Evolutionary conservation across 2,888 invertebrate species (phyloP).

Genomic region (Melanostoma mellinum): DNA sequence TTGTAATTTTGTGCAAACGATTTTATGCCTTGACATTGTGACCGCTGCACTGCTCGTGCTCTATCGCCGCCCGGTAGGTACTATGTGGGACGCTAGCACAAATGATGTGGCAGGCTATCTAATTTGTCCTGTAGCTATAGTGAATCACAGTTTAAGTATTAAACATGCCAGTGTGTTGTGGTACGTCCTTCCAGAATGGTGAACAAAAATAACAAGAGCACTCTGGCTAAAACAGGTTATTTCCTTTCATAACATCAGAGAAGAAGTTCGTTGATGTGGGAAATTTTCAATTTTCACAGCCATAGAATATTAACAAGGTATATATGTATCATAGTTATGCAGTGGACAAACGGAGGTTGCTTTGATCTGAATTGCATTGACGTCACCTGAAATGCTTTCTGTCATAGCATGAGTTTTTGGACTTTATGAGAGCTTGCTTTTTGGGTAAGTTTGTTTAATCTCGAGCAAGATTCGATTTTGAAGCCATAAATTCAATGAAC

Average conservation of each 20-base stretch:
- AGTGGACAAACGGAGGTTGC: constrained; percentile 10
- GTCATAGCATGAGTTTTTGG: constrained; percentile 38
- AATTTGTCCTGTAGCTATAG: constrained; percentile 64
- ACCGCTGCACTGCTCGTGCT: constrained; percentile 21
- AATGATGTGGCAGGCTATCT: constrained; percentile 71
- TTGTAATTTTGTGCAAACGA: constrained; percentile 71
- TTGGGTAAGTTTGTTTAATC: constrained; percentile 10
- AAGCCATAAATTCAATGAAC: no score
- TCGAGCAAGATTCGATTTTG: background rate
- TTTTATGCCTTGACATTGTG: constrained; percentile 47
- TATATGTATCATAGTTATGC: constrained; percentile 17
- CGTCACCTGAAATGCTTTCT: constrained; percentile 40
- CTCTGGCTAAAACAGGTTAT: constrained; percentile 61
- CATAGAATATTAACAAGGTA: constrained; percentile 70
- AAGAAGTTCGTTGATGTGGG: constrained; percentile 60
- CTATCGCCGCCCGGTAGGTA: constrained; percentile 1
- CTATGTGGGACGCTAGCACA: constrained; percentile 33
- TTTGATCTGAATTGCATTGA: constrained; percentile 61
- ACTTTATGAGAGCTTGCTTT: constrained; percentile 27
- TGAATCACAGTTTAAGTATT: constrained; percentile 71
- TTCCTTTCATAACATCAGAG: constrained; percentile 66
- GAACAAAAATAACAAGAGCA: constrained; percentile 64
- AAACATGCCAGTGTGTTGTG: constrained; percentile 68
- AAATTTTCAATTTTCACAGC: constrained; percentile 72
- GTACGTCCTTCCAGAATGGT: constrained; percentile 43